Evolutionary conservation across 2,797 vertebrate species (phyloP).

Genomic region (Ataeniobius toweri): DNA sequence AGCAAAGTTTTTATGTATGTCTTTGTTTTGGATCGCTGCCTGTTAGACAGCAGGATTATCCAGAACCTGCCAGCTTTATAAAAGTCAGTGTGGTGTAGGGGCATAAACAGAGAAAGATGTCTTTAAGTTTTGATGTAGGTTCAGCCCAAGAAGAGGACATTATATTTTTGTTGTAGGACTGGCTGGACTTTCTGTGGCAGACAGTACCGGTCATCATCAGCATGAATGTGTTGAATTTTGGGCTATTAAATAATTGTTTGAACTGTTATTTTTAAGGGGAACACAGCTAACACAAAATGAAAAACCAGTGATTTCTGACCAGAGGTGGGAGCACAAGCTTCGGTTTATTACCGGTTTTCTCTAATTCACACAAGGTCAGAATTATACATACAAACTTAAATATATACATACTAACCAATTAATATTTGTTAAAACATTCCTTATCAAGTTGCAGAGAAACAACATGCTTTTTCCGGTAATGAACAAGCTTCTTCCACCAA

Average conservation of each 20-base stretch:
- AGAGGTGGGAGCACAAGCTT: background rate
- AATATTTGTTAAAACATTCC: background rate
- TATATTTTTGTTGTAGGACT: background rate
- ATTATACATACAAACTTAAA: too few species aligned
- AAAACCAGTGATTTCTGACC: background rate
- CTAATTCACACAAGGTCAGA: too few species aligned
- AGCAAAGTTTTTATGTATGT: background rate
- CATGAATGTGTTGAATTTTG: background rate
- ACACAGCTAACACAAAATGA: background rate
- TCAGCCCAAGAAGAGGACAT: background rate
- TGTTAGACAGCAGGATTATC: background rate
- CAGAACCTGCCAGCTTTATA: background rate
- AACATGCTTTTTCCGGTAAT: too few species aligned
- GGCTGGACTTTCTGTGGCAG: background rate
- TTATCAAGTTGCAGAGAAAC: background rate
- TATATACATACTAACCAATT: background rate
- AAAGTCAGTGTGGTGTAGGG: background rate
- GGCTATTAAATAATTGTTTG: background rate
- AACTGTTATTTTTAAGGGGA: background rate
- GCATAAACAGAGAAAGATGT: background rate
- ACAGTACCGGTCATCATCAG: background rate
- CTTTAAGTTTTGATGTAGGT: background rate
- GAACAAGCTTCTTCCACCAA: too few species aligned
- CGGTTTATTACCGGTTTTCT: background rate
- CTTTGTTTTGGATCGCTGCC: background rate